Conservation (phyloP, 2,888 invertebrate genomes). For the Euplexia lucipara region DNA sequence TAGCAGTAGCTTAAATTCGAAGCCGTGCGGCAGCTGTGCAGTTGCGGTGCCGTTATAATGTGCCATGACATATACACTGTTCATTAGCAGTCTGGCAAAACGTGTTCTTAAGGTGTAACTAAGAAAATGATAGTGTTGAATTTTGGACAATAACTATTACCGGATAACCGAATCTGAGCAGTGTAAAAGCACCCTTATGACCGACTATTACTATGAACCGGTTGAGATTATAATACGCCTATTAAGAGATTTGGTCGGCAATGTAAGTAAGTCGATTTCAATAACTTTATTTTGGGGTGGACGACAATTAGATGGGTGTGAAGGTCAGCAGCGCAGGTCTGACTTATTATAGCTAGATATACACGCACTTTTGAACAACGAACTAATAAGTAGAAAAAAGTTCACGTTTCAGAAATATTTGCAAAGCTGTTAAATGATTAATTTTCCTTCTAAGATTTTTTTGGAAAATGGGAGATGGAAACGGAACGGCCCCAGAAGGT, state of each 20-base stretch:
- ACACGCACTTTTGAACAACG: not conserved
- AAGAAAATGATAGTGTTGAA: not conserved
- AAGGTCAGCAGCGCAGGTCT: constrained; percentile 1
- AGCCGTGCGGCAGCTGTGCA: too few relatives aligned
- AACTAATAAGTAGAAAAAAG: too few relatives aligned
- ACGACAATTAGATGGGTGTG: not conserved
- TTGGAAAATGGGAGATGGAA: too few relatives aligned
- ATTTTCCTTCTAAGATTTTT: too few relatives aligned
- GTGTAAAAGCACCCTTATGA: constrained; percentile 24
- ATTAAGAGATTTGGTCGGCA: constrained; percentile 7
- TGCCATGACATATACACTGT: too few relatives aligned
- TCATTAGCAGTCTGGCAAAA: not conserved
- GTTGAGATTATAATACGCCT: constrained; percentile 10
- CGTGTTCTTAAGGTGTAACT: not conserved
- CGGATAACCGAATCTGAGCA: not conserved
- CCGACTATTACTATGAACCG: constrained; percentile 3
- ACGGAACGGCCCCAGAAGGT: too few relatives aligned
- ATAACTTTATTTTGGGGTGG: constrained; percentile 5
- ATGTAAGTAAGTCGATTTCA: not conserved
- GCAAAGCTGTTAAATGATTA: too few relatives aligned
- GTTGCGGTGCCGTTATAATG: too few relatives aligned
- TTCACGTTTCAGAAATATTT: too few relatives aligned
- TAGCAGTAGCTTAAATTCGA: too few relatives aligned
- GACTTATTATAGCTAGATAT: too few relatives aligned
- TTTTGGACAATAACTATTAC: not conserved